phyloP scores from a whole-genome alignment of 2,888 invertebrate species.

The Lacanobia wlatinum region DNA sequence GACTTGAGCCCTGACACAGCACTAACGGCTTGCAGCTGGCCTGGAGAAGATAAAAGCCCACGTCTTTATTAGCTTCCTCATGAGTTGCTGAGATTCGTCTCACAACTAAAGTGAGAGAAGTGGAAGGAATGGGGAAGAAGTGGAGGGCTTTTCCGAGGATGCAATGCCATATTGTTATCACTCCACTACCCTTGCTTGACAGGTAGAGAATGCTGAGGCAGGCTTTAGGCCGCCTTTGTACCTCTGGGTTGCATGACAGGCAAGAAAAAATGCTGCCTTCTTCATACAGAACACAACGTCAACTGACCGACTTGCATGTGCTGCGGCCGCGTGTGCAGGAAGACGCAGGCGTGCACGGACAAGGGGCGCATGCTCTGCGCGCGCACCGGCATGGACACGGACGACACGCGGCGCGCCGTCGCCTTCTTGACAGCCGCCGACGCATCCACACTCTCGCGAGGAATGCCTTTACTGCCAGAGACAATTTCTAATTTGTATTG shows the following conservation, averaged over 20 bases:
- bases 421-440: constrained; percentile 79
- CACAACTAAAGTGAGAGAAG: neutral
- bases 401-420: constrained; percentile 83
- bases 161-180: neutral
- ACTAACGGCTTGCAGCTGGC: too few relatives aligned
- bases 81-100: too few relatives aligned
- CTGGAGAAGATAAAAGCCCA: neutral
- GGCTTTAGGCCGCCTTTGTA: too few relatives aligned
- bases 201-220: neutral
- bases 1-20: neutral
- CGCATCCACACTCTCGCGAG: constrained; percentile 69
- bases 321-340: constrained; percentile 91
- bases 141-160: neutral
- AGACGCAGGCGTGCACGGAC: constrained; percentile 92
- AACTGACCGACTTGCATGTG: constrained; percentile 78
- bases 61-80: neutral
- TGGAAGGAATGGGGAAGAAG: too few relatives aligned
- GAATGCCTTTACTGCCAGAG: constrained; percentile 49
- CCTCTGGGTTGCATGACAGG: neutral
- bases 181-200: neutral
- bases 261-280: neutral
- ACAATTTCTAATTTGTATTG: neutral
- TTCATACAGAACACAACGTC: neutral
- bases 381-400: constrained; percentile 81
- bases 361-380: constrained; percentile 86